Evolutionary conservation across 2,797 vertebrate genomes (phyloP).

Genomic region (Perdix hodgsoniae): DNA sequence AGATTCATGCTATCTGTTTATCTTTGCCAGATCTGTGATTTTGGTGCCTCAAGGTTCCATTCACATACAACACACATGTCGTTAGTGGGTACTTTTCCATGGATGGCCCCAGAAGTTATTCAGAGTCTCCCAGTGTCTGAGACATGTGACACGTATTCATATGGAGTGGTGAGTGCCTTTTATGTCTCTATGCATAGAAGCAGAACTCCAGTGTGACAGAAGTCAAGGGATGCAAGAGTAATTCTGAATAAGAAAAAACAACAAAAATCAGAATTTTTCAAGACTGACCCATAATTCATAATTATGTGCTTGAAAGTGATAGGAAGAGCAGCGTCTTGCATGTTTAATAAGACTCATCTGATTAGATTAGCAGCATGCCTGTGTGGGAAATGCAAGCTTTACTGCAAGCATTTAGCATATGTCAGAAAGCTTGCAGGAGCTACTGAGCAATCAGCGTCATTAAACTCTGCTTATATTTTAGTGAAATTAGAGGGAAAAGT

Average conservation of each 20-base stretch:
- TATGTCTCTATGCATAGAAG: neutral
- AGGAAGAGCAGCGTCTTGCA: neutral
- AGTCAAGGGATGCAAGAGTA: rapidly evolving
- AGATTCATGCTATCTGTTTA: neutral
- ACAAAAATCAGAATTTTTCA: neutral
- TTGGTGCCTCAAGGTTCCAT: slow-evolving; percentile 96
- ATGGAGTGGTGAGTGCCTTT: slow-evolving; percentile 92
- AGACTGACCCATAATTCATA: neutral
- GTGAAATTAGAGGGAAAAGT: neutral
- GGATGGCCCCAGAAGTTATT: slow-evolving; percentile 99
- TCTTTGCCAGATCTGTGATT: slow-evolving; percentile 92
- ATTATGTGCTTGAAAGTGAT: neutral
- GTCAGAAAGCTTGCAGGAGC: neutral
- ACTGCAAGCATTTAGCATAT: neutral
- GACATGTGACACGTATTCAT: slow-evolving; percentile 97
- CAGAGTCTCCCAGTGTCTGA: slow-evolving; percentile 97
- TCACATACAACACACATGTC: slow-evolving; percentile 99
- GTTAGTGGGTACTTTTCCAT: slow-evolving; percentile 97
- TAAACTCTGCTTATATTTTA: neutral
- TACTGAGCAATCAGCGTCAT: neutral
- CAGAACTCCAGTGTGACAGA: neutral
- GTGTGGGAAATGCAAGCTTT: neutral
- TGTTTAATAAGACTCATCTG: neutral
- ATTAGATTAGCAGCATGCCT: neutral
- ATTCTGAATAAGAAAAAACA: neutral